Evolutionary conservation across 2,113 vertebrate genomes (phyloP), one percentile per base, ranked within the genome.

Genomic region (Edolisoma coerulescens): DNA sequence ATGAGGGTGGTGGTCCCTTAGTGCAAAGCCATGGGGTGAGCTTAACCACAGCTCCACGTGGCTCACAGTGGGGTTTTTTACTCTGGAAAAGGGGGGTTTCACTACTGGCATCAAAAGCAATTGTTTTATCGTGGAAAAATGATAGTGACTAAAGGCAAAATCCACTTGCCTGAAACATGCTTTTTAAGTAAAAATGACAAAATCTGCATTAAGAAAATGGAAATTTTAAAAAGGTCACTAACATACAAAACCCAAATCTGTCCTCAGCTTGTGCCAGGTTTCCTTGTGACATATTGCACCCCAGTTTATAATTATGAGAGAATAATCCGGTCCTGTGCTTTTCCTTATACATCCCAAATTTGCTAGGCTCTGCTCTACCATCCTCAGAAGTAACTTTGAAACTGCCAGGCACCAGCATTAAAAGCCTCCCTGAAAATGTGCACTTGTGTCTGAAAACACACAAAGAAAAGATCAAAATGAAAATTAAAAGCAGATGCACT

Each of bases 401-500:
- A 64, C 56, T 86, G 69, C 68, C 80, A 92, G 39, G 84, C 71
- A 75, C 15, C 73, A 84, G 68, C 52, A 69, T 47, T 65, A 89
- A 89, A 85, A 87, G 57, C 67, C 23, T 87, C 47, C n/a, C 45
- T 68, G 42, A 84, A 94, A 92, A 83, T 49, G 83, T 83, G 90
- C 21, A 70, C 86, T 79, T 9, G 9, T 80, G 76, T 64, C 80
- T 85, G 78, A 96, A 97, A 81, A 76, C 80, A 68, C 52, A 92
- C 84, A 89, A 86, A 94, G 73, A 74, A 81, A 59, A 97, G 95
- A 96, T 95, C 87, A 97, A 96, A 97, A 89, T 93, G 64, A 96
- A 97, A 96, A 95, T 95, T 87, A 90, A 97, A 97, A 97, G 91
- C 94, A 96, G 95, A 97, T 96, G 93, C 89, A 95, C 78, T 96